phyloP scores from a whole-genome alignment of 2,113 vertebrate genomes.

The Vulpes ferrilata region DNA sequence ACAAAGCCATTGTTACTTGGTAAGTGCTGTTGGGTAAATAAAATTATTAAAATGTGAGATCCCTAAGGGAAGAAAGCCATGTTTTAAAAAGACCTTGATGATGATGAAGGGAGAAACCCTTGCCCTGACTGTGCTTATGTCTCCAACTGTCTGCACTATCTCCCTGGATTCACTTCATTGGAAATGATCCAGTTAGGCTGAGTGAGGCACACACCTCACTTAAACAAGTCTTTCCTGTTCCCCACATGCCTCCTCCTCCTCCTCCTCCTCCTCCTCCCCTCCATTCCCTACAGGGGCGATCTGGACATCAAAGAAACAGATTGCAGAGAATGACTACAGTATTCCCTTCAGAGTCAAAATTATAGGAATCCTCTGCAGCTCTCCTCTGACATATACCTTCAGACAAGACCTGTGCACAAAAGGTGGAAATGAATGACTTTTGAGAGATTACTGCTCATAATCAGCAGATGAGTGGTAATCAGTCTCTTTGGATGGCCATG shows the following conservation, averaged over 20 bases:
- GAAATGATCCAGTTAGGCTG: not conserved
- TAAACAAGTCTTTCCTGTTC: not conserved
- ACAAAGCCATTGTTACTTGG: conserved; percentile 60
- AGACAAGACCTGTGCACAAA: not conserved
- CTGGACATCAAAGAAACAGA: not conserved
- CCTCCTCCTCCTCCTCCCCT: not conserved
- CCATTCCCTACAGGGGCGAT: not conserved
- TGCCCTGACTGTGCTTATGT: not conserved
- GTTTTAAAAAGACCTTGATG: not conserved
- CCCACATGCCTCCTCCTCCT: not conserved
- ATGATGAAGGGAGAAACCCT: not conserved
- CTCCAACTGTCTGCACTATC: not conserved
- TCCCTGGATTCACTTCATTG: not conserved
- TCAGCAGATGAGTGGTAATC: not conserved
- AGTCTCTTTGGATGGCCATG: not conserved
- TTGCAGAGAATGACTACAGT: not conserved
- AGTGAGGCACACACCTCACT: not conserved
- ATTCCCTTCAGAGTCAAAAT: conserved; percentile 25
- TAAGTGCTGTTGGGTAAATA: conserved; percentile 50
- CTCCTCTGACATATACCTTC: not conserved
- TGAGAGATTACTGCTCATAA: conserved; percentile 8
- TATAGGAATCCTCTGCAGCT: not conserved
- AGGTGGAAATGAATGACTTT: not conserved
- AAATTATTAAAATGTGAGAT: conserved; percentile 11
- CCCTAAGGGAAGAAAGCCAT: not conserved